A percentile compares a stretch with the other conserved stretches of the same genome.
Evolutionary conservation across 35 echinoderm and acorn worm genomes (phyloP).

Genomic region (Heliocidaris tuberculata): DNA sequence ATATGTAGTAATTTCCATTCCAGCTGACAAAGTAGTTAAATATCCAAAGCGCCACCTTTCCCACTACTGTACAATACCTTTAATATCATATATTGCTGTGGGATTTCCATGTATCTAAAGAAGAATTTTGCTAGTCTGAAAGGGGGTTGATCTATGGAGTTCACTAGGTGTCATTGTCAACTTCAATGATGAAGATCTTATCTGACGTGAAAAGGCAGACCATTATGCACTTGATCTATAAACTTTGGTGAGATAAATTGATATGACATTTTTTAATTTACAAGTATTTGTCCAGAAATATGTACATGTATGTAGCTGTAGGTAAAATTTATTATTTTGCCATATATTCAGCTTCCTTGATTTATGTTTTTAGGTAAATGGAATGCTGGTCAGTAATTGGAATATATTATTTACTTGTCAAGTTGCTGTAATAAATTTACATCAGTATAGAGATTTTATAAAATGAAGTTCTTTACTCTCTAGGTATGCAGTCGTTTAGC

Average conservation of each 20-base stretch:
- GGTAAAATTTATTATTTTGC: neutral
- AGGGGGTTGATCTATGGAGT: neutral
- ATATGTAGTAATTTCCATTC: too few relatives aligned
- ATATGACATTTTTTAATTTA: neutral
- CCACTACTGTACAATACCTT: too few relatives aligned
- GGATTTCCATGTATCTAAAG: too few relatives aligned
- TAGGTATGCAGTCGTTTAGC: too few relatives aligned
- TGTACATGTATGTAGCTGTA: neutral
- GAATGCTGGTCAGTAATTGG: neutral
- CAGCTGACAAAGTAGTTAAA: too few relatives aligned
- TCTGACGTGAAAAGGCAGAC: neutral
- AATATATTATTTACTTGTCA: neutral
- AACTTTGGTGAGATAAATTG: neutral
- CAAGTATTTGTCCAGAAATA: neutral
- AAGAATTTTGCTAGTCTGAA: too few relatives aligned
- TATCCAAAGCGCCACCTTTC: too few relatives aligned
- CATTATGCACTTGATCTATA: neutral
- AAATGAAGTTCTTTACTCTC: too few relatives aligned
- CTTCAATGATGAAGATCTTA: neutral
- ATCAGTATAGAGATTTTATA: neutral
- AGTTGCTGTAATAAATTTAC: neutral
- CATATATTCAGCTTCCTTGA: neutral
- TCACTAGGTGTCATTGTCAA: neutral
- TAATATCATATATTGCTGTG: too few relatives aligned
- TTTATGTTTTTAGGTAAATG: neutral